Evolutionary conservation across 1,140 invertebrate species (phyloP).

Genomic region (Probaryconus sp.): DNA sequence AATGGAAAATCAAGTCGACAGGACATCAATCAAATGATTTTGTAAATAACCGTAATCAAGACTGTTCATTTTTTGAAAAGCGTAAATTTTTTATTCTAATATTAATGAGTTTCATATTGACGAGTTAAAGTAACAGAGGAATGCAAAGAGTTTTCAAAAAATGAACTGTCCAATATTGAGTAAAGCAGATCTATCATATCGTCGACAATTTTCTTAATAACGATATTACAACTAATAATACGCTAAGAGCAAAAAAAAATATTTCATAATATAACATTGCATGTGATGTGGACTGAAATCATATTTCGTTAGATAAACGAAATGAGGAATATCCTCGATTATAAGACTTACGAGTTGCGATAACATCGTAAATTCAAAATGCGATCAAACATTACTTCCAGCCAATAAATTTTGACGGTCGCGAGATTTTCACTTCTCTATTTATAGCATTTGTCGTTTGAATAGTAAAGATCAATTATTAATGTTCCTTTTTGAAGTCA

Average conservation of each 20-base stretch:
- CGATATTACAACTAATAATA: conserved; percentile 65
- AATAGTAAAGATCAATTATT: conserved; percentile 19
- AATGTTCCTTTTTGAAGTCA: conserved; percentile 36
- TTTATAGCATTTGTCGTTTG: conserved; percentile 34
- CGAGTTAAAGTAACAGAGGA: not conserved
- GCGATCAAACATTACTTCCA: conserved; percentile 36
- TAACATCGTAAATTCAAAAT: conserved; percentile 37
- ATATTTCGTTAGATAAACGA: conserved; percentile 44
- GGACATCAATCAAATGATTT: conserved; percentile 18
- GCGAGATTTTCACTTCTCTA: conserved; percentile 41
- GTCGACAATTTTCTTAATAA: conserved; percentile 72
- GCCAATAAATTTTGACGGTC: conserved; percentile 14
- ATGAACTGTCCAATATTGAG: conserved; percentile 49
- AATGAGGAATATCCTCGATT: conserved; percentile 43
- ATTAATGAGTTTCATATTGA: conserved; percentile 5
- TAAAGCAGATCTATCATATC: conserved; percentile 74
- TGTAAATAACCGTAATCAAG: conserved; percentile 45
- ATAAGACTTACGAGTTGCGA: conserved; percentile 45
- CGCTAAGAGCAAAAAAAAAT: conserved; percentile 51
- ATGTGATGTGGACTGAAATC: conserved; percentile 58
- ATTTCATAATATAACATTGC: conserved; percentile 58
- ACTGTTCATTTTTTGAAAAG: conserved; percentile 52
- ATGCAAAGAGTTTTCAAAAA: conserved; percentile 38
- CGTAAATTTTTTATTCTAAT: conserved; percentile 14
- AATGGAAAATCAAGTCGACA: conserved; percentile 33